phyloP scores from a whole-genome alignment of 2,797 vertebrate species.

The Siniperca undulata region DNA sequence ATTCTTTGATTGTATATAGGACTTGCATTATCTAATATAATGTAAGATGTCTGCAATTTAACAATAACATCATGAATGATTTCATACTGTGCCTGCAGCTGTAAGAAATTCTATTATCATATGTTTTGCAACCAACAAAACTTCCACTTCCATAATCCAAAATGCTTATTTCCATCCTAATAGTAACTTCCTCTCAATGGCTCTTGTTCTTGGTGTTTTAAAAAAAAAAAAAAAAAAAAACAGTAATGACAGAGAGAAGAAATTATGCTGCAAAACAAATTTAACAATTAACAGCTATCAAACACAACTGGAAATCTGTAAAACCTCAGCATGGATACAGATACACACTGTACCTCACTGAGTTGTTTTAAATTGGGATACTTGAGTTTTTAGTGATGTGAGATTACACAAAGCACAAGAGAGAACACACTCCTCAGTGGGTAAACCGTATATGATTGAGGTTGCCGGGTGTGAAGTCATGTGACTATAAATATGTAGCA shows the following conservation, averaged over 20 bases:
- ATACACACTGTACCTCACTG: background rate
- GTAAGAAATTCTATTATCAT: no score
- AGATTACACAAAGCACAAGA: background rate
- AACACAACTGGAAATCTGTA: background rate
- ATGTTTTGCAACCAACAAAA: background rate
- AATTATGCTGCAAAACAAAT: background rate
- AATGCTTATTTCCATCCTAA: background rate
- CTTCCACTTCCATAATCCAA: background rate
- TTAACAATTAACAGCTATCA: background rate
- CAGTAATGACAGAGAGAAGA: background rate
- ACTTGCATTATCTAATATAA: background rate
- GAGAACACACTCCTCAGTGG: background rate
- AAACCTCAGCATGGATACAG: background rate
- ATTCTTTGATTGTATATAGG: background rate
- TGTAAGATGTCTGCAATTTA: no score
- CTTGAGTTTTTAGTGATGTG: background rate
- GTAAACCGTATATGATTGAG: conserved; percentile 6
- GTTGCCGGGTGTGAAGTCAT: conserved; percentile 5
- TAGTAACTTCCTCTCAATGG: background rate
- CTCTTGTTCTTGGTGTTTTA: background rate
- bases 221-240: background rate
- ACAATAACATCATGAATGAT: no score
- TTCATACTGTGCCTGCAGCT: no score
- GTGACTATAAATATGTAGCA: conserved; percentile 7
- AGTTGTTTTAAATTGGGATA: no score